Base-by-base conservation (phyloP, 2,113 vertebrate species). In the Henicopernis longicauda region DNA sequence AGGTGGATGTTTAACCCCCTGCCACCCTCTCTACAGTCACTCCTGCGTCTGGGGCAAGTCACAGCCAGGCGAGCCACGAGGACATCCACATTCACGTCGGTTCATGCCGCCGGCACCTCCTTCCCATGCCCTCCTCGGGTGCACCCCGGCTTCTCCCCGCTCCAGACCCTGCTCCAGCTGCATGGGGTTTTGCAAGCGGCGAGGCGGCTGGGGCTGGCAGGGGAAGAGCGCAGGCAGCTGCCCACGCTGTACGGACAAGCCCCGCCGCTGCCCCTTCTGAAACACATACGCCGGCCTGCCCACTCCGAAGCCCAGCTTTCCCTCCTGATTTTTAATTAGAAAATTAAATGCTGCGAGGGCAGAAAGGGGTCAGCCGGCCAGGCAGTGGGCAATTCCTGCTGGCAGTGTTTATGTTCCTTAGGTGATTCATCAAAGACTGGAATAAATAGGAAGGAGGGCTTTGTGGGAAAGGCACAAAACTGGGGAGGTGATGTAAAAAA, bases 341-440 rank as follows among this genome's bases (percentile, higher is more conserved):
- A 78, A 81, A 89, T 65, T 66, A 89, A 96, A 79, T 0, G 88
- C 76, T 42, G 45, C 0, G n/a, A 96, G 96, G 95, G 94, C 96
- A 96, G 88, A 82, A 90, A 96, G 47, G 92, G 96, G 95, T 78
- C 97, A 94, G 95, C 82, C 31, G 32, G 92, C 9, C 90, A 80
- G 82, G 85, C 32, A 17, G 89, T 86, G 90, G 96, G 96, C 76
- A 86, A 69, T 62, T 82, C 85, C 96, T 32, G 82, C 90, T 67
- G 74, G 87, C 66, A 61, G 0, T 70, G 90, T 91, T 95, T 96
- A 71, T 73, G 91, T 89, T 95, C 94, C 84, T 91, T 31, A 59
- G 61, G 81, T 96, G 96, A 97, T 94, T 97, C 94, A 97, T 67
- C 83, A 55, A 50, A 82, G 65, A 8, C 40, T 9, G 77, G 65